Evolutionary conservation across 2,797 vertebrate species (phyloP).

Genomic region (Xiphophorus birchmanni): DNA sequence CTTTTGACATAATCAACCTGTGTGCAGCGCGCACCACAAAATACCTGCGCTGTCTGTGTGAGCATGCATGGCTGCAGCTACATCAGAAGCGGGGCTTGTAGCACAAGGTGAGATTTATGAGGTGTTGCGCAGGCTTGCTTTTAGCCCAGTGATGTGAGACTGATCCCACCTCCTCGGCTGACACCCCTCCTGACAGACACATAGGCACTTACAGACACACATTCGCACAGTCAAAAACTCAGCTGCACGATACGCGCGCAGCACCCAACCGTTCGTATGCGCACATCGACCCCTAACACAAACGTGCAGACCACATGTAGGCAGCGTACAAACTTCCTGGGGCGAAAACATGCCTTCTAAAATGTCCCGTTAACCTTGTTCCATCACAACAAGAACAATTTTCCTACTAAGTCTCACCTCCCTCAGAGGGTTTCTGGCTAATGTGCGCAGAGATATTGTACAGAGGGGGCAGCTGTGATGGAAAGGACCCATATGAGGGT

Average conservation of each 20-base stretch:
- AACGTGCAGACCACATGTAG: constrained; percentile 58
- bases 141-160: constrained; percentile 61
- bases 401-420: constrained; percentile 25
- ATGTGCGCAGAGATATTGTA: background rate
- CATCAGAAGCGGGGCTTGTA: constrained; percentile 57
- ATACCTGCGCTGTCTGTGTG: constrained; percentile 21
- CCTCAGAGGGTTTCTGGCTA: background rate
- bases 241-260: background rate
- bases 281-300: constrained; percentile 52
- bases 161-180: constrained; percentile 46
- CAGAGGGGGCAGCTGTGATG: background rate
- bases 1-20: constrained; percentile 50
- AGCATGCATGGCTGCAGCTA: constrained; percentile 34
- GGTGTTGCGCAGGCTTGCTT: constrained; percentile 77
- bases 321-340: constrained; percentile 40
- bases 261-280: background rate
- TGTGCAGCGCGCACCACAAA: constrained; percentile 16
- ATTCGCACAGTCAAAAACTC: constrained; percentile 4
- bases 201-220: constrained; percentile 20
- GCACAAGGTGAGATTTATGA: constrained; percentile 82
- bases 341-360: constrained; percentile 60
- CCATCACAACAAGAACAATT: constrained; percentile 20
- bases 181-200: constrained; percentile 47
- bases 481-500: constrained; percentile 1
- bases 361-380: constrained; percentile 36